Conservation (phyloP, 1,140 invertebrate species). For the Phthorimaea operculella region DNA sequence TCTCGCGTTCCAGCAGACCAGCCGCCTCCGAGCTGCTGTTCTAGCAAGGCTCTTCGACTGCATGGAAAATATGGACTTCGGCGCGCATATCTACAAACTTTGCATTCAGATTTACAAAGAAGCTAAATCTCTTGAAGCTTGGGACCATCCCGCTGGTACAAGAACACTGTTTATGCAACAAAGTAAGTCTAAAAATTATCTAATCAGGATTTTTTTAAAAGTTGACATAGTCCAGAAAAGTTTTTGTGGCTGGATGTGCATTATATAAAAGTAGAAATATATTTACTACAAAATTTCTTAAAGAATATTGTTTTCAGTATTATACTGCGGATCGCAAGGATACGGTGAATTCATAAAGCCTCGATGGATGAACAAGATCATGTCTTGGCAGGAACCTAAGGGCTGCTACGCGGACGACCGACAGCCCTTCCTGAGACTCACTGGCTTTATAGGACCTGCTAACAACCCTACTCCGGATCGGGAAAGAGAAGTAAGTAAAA, state of each 20-base stretch:
- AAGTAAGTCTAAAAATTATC: conserved; percentile 30
- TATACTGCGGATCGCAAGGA: conserved; percentile 50
- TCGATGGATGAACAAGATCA: conserved; percentile 58
- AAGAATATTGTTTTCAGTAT: conserved; percentile 36
- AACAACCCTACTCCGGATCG: conserved; percentile 27
- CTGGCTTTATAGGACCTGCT: conserved; percentile 43
- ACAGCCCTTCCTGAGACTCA: conserved; percentile 46
- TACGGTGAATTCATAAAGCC: conserved; percentile 62
- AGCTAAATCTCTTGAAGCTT: conserved; percentile 52
- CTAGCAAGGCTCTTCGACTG: conserved; percentile 51
- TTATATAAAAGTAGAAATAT: conserved; percentile 5
- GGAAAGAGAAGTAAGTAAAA: conserved; percentile 21
- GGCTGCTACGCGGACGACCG: conserved; percentile 56
- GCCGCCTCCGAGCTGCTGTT: conserved; percentile 37
- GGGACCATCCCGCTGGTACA: conserved; percentile 53
- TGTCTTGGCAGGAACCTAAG: conserved; percentile 55
- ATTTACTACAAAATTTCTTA: no score
- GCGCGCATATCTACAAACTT: conserved; percentile 53
- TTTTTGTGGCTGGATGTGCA: no score
- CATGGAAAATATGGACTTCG: conserved; percentile 45
- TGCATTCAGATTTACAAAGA: conserved; percentile 61
- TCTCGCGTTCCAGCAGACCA: conserved; percentile 52
- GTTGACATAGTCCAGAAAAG: no score
- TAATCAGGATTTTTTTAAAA: no score
- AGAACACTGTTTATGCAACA: conserved; percentile 59